Evolutionary conservation across 2,797 vertebrate species (phyloP).

Genomic region (Avahi laniger): DNA sequence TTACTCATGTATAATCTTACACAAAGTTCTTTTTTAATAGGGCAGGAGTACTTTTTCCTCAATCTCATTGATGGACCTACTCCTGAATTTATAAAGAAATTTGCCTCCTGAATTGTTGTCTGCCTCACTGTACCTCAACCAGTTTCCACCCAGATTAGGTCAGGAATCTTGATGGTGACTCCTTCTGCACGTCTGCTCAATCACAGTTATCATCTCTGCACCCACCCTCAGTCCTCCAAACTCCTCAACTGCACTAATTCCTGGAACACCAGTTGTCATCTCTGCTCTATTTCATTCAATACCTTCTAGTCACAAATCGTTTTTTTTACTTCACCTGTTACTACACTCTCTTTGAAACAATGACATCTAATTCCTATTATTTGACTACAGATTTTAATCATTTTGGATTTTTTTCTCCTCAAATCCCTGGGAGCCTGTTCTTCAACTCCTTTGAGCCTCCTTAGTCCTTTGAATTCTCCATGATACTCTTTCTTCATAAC

Average conservation of each 20-base stretch:
- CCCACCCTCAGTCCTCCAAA: accelerated
- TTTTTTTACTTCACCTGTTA: not conserved
- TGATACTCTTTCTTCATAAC: accelerated
- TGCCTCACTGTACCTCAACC: not conserved
- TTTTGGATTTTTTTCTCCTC: not conserved
- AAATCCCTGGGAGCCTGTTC: not conserved
- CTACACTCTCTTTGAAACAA: not conserved
- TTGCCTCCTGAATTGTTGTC: not conserved
- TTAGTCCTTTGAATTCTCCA: not conserved
- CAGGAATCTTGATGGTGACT: not conserved
- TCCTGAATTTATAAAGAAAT: not conserved
- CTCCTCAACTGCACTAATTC: not conserved
- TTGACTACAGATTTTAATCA: not conserved
- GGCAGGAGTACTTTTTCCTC: not conserved
- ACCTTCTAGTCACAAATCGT: not conserved
- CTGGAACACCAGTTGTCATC: not conserved
- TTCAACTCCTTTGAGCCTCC: not conserved
- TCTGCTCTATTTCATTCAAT: not conserved
- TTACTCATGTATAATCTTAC: not conserved
- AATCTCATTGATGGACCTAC: not conserved
- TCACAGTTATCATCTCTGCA: not conserved
- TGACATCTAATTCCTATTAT: not conserved
- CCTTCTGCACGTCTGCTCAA: not conserved
- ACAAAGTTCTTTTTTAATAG: not conserved
- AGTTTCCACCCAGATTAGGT: not conserved